Evolutionary conservation across 2,113 vertebrate genomes (phyloP), one percentile per base, ranked within the genome.

Genomic region (Clarias macrocephalus): DNA sequence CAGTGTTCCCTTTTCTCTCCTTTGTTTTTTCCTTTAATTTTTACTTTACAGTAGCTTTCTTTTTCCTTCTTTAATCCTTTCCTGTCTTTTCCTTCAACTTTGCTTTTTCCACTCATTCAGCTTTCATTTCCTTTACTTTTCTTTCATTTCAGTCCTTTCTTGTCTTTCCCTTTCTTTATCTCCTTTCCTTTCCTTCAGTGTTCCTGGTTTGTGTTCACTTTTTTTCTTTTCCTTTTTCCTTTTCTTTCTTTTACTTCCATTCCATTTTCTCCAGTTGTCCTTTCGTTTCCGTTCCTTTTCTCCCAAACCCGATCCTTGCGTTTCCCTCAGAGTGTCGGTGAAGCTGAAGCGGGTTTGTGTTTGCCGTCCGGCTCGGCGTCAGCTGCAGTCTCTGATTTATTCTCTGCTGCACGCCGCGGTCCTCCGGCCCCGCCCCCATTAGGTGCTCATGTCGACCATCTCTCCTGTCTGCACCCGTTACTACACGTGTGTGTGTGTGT

Each of bases 371-470:
- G 37, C 56, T 59, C 19, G 21, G 37, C 73, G 85, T 86, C 77
- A 86, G 85, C 79, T 62, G 25, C 85, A 33, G 75, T 73, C 79
- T 86, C 79, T 73, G 73, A 82, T 86, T 80, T 86, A 86, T 86
- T 82, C 79, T 86, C 48, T 54, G 65, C 66, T 82, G 79, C 54
- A 37, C 85, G 60, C 30, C 16, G 65, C 68, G 85, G 80, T 80
- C 75, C 57, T 85, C n/a, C 60, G 80, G n/a, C 68, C 21, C 73
- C 57, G 73, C 82, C 85, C 42, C 65, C 79, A 73, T 82, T 86
- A 86, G 85, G 30, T 21, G 65, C 66, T 72, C 16, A 42, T 86
- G 81, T 81, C 85, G 63, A 86, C 77, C 85, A 62, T 86, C 65
- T 86, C 65, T 82, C 54, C 37, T 30, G 23, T 73, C 66, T 82